phyloP scores from a whole-genome alignment of 2,113 vertebrate species.

The Quiscalus mexicanus region DNA sequence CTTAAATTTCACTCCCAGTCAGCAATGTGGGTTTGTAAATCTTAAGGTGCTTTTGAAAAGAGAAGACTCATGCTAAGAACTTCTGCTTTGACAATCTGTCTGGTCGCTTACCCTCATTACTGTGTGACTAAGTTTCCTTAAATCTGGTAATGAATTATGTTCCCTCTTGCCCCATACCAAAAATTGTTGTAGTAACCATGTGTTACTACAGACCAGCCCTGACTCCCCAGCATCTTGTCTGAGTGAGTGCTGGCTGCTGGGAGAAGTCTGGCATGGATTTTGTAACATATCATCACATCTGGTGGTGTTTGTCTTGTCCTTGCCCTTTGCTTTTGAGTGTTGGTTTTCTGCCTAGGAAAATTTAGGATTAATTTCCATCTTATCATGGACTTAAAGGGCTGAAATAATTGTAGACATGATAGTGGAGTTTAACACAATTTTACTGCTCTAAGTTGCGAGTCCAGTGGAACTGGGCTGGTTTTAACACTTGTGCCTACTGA shows the following conservation, averaged over 20 bases:
- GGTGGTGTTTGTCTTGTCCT: neutral
- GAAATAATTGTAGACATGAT: neutral
- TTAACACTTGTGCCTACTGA: neutral
- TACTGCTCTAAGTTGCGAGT: neutral
- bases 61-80: neutral
- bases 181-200: neutral
- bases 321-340: neutral
- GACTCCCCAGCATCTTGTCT: neutral
- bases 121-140: neutral
- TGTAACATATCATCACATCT: neutral
- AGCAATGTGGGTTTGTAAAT: neutral
- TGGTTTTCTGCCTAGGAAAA: neutral
- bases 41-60: neutral
- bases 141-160: neutral
- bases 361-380: neutral
- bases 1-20: neutral
- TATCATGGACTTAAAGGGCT: neutral
- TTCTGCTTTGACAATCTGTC: neutral
- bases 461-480: neutral
- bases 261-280: neutral
- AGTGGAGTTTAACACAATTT: neutral
- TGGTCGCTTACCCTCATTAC: neutral
- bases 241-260: neutral
- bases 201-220: neutral
- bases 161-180: neutral